phyloP scores from a whole-genome alignment of 1,140 invertebrate genomes.

The Spodoptera litura region DNA sequence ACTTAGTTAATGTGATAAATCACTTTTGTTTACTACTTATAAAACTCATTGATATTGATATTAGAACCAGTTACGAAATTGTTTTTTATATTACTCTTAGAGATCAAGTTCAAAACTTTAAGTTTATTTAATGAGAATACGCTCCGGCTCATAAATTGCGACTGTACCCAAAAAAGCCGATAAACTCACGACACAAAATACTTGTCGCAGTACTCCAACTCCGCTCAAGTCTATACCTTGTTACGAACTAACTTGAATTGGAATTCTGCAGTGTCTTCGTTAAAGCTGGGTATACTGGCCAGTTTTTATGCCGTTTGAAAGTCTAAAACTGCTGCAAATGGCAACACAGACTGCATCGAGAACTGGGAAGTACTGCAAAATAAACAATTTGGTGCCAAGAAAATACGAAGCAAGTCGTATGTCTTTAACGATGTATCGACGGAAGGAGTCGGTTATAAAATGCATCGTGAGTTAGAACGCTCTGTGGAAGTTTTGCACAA shows the following conservation, averaged over 20 bases:
- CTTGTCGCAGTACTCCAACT: neutral
- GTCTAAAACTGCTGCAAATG: slow-evolving; percentile 37
- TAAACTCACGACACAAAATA: neutral
- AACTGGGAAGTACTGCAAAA: slow-evolving; percentile 22
- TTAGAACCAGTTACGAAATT: too few relatives aligned
- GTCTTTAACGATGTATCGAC: slow-evolving; percentile 37
- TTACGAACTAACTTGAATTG: slow-evolving; percentile 33
- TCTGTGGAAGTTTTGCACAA: too few relatives aligned
- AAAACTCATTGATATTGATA: too few relatives aligned
- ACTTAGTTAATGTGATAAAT: too few relatives aligned
- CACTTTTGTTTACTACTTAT: too few relatives aligned
- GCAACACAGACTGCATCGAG: slow-evolving; percentile 32
- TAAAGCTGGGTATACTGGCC: slow-evolving; percentile 45
- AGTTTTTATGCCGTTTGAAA: slow-evolving; percentile 45
- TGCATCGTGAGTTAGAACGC: too few relatives aligned
- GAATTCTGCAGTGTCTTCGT: slow-evolving; percentile 50
- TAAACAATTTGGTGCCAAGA: slow-evolving; percentile 31
- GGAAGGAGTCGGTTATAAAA: slow-evolving; percentile 5
- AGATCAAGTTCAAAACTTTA: too few relatives aligned
- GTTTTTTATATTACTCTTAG: too few relatives aligned
- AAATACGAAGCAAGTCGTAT: slow-evolving; percentile 24
- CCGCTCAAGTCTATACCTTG: slow-evolving; percentile 30
- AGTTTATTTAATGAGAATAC: neutral
- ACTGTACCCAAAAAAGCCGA: neutral
- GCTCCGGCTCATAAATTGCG: neutral